These are phyloP conservation scores for Genyomyrus donnyi DNA, from an alignment of 2,113 vertebrate species.

Conservation along the genomic window DNA sequence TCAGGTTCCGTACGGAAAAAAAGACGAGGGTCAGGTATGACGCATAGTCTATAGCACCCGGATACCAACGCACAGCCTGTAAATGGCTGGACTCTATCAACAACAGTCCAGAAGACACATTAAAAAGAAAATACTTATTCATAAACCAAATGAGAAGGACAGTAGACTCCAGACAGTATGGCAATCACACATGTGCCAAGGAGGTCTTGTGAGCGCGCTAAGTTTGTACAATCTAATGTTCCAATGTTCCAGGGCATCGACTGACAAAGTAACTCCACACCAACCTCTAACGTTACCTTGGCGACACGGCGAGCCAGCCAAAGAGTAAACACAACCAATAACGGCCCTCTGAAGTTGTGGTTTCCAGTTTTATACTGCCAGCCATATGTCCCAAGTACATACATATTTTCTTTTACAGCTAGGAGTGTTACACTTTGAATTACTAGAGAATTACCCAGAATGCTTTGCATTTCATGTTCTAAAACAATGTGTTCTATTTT, in stretches of 20 bases:
- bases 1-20: not conserved
- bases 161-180: not conserved
- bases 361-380: not conserved
- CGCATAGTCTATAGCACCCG: no score
- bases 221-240: slow-evolving; percentile 11
- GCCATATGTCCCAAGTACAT: not conserved
- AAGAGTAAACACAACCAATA: not conserved
- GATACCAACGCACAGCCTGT: not conserved
- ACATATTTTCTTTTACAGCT: not conserved
- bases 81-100: not conserved
- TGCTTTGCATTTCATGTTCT: not conserved
- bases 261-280: slow-evolving; percentile 19
- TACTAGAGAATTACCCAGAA: not conserved
- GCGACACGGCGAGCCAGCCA: not conserved
- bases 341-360: not conserved
- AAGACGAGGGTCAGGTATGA: not conserved
- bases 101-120: not conserved
- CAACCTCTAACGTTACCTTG: slow-evolving; percentile 12
- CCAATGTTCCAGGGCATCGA: slow-evolving; percentile 12
- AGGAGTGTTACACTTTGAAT: not conserved
- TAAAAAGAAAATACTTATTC: not conserved
- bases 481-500: not conserved
- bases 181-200: not conserved
- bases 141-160: not conserved
- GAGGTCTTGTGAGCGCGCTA: not conserved